These are phyloP conservation scores for Mythimna vitellina DNA, from an alignment of 2,888 invertebrate species.

Conservation along the genomic window DNA sequence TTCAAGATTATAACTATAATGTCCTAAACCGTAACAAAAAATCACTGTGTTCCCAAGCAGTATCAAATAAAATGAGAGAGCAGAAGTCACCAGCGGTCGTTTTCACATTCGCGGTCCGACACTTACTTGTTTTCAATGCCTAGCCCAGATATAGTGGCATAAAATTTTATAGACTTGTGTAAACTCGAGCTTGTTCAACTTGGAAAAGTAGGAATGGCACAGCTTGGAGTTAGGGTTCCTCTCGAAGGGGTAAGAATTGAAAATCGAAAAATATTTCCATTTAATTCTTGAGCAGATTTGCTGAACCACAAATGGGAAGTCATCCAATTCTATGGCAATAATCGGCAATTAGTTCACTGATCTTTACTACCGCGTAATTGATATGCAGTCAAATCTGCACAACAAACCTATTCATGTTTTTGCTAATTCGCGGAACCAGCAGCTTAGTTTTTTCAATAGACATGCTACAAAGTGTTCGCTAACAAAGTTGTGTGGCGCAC, in stretches of 20 bases:
- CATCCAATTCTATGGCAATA: neutral
- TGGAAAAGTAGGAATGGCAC: slow-evolving; percentile 63
- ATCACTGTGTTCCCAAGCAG: neutral
- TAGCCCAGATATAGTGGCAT: slow-evolving; percentile 67
- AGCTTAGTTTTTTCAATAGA: slow-evolving; percentile 57
- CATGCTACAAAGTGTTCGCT: slow-evolving; percentile 65
- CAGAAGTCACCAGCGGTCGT: slow-evolving; percentile 42
- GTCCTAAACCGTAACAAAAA: slow-evolving; percentile 5
- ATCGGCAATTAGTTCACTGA: neutral
- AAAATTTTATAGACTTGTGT: slow-evolving; percentile 69
- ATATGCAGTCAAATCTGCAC: too few relatives aligned
- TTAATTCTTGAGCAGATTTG: slow-evolving; percentile 23
- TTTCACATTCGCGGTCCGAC: slow-evolving; percentile 49
- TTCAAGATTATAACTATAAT: slow-evolving; percentile 5
- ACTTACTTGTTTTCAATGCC: slow-evolving; percentile 57
- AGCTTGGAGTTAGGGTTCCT: slow-evolving; percentile 43
- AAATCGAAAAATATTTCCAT: slow-evolving; percentile 43
- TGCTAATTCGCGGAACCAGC: slow-evolving; percentile 40
- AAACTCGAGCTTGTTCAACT: slow-evolving; percentile 61
- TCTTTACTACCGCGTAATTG: neutral
- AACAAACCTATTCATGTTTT: neutral
- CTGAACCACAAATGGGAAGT: slow-evolving; percentile 11
- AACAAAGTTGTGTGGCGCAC: slow-evolving; percentile 66
- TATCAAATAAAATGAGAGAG: slow-evolving; percentile 33
- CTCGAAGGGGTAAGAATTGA: slow-evolving; percentile 29